Evolutionary conservation across 2,888 invertebrate species (phyloP).

Genomic region (Rhingia rostrata): DNA sequence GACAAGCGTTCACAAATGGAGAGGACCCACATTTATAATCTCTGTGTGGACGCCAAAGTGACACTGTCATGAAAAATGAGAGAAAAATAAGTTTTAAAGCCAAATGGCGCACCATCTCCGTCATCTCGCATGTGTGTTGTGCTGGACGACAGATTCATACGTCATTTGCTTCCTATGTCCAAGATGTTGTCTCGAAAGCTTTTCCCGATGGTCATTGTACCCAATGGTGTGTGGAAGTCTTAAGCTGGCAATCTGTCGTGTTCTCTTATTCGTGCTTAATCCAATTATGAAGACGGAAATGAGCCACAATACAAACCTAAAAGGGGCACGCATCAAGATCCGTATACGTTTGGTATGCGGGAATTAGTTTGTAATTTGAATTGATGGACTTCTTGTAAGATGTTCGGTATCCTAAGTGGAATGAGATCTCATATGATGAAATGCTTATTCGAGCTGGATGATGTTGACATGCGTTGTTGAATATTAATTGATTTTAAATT

Average conservation of each 20-base stretch:
- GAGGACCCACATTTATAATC: constrained; percentile 64
- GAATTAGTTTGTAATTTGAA: constrained; percentile 48
- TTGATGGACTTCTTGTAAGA: constrained; percentile 44
- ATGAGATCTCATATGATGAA: constrained; percentile 31
- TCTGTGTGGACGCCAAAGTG: constrained; percentile 35
- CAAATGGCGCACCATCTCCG: constrained; percentile 27
- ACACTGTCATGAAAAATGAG: constrained; percentile 56
- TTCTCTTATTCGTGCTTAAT: constrained; percentile 35
- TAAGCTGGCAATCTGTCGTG: constrained; percentile 14
- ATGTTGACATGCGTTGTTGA: constrained; percentile 5
- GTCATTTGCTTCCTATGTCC: constrained; percentile 1
- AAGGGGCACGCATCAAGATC: neutral
- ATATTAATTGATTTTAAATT: constrained; percentile 38
- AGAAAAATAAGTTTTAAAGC: constrained; percentile 21
- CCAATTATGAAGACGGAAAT: constrained; percentile 63
- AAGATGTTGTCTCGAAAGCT: constrained; percentile 3
- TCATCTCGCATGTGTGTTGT: constrained; percentile 16
- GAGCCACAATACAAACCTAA: constrained; percentile 8
- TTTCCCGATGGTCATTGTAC: constrained; percentile 2
- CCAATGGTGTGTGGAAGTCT: neutral
- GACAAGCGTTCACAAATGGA: neutral
- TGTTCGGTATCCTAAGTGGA: neutral
- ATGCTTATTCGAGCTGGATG: constrained; percentile 6
- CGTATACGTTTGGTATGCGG: constrained; percentile 11
- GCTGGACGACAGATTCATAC: constrained; percentile 32